Base-by-base conservation (phyloP, 2,888 invertebrate genomes). In the Oscheius sp. region DNA sequence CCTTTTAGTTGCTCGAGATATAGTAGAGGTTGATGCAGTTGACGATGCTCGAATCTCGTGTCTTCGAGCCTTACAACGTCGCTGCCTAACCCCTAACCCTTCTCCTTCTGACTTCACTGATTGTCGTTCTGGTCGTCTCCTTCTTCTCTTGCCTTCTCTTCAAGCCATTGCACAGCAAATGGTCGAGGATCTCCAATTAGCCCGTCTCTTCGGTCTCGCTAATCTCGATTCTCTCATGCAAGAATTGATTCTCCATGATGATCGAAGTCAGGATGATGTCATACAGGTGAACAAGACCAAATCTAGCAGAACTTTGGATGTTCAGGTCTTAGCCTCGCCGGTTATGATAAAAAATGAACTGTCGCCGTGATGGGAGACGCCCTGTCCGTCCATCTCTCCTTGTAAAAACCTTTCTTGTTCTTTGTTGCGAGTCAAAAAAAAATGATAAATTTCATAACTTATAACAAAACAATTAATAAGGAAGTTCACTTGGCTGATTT, bases 181-280 rank as follows among this genome's bases (percentile, higher is more conserved):
- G 73, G 80, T 77, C 32, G 82, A 82, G 67, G 83, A 83, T 66
- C 81, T 83, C 3, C 82, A 83, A 71, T 68, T 82, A n/a, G 80
- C 81, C 24, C 70, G 77, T 3, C 70, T 82, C 20, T 82, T 82
- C 70, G 80, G 80, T 32, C 67, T 82, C 6, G 80, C 80, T 20
- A 79, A 81, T 67, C 77, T 83, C n/a, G 83, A 83, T 72, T 70
- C 73, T 12, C 68, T 83, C 50, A 81, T 83, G 80, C 74, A 78
- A 54, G 75, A 80, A 54, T 66, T 81, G 49, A 80, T 81, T 62
- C 68, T 81, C 14, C 76, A 81, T 59, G 80, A 81, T 30, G 63
- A 72, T 44, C 54, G 71, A 1, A n/a, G n/a, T n/a, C 66, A 68
- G 12, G 75, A 75, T 51, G 67, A 68, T 12, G 62, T 62, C n/a